Evolutionary conservation across 2,797 vertebrate species (phyloP).

Genomic region (Cyprinodon diabolis): DNA sequence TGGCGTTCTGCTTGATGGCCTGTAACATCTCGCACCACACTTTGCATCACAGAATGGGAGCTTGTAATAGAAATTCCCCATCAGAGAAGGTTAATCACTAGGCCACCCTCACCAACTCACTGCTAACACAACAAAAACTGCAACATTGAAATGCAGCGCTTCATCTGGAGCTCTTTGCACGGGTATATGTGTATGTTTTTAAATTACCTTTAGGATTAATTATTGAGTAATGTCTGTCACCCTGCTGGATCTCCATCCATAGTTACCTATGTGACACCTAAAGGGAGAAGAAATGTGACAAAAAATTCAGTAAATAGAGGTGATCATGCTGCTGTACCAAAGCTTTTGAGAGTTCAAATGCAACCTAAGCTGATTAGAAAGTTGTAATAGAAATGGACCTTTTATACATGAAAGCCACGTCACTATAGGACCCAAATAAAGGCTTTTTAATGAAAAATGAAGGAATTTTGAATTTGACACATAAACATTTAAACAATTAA

Average conservation of each 20-base stretch:
- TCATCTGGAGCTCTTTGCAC: slow-evolving; percentile 71
- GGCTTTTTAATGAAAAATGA: too few species aligned
- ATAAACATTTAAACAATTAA: too few species aligned
- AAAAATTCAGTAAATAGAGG: too few species aligned
- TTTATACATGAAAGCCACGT: too few species aligned
- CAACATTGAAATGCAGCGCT: slow-evolving; percentile 48
- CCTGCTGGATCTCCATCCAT: slow-evolving; percentile 39
- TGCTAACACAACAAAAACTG: not conserved
- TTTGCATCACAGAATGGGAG: slow-evolving; percentile 92
- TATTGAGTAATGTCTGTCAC: slow-evolving; percentile 83
- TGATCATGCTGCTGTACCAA: too few species aligned
- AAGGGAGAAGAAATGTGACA: too few species aligned
- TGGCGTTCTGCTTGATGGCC: slow-evolving; percentile 91
- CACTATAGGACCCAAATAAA: too few species aligned
- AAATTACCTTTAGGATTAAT: slow-evolving; percentile 84
- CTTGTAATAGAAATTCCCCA: slow-evolving; percentile 95
- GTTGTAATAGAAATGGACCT: too few species aligned
- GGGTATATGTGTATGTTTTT: slow-evolving; percentile 74
- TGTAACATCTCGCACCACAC: slow-evolving; percentile 92
- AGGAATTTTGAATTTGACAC: too few species aligned
- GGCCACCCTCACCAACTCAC: slow-evolving; percentile 4
- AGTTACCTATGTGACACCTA: too few species aligned
- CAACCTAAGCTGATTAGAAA: too few species aligned
- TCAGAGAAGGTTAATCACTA: slow-evolving; percentile 93
- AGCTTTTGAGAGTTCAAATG: too few species aligned